Base-by-base conservation (phyloP, 2,113 vertebrate genomes). In the Aspidoscelis tigris region DNA sequence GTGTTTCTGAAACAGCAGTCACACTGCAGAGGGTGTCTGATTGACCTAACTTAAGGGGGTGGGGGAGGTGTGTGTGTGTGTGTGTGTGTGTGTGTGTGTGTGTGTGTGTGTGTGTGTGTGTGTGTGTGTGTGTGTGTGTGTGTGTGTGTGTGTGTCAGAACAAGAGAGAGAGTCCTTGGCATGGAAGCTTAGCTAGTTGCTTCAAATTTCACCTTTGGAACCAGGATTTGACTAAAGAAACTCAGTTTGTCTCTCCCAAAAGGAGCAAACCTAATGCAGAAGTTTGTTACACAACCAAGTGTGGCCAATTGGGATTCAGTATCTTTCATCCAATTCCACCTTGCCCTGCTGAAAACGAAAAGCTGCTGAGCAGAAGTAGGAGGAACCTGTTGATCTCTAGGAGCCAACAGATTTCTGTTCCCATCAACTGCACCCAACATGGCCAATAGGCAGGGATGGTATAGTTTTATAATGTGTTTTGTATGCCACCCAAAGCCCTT, bases 231-330 rank as follows among this genome's bases (percentile, higher is more conserved):
- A 1, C 43, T 66, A 66, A 10, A 11, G 39, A 65, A 10, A 64
- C 58, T 12, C 55, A 41, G 14, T 44, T 70, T 66, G 69, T 39
- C 69, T 39, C n/a, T 16, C 39, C 18, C 58, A 78, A 43, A 71
- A 72, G 72, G 80, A 39, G 39, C 22, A 72, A 81, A 21, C 12
- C 69, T 81, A 72, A 71, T 53, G 47, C 69, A 72, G 3, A 81
- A 41, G 24, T 44, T 50, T 50, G 18, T 33, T 21, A 71, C 1
- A 55, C 14, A 69, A 41, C 78, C 20, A 33, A 43, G 18, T 69
- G 7, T 81, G 53, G 24, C n/a, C n/a, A 50, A 20, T 43, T 73
- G 41, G 43, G 71, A 22, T 10, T 22, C 20, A 8, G 9, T 5
- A 58, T 2, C 2, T 1, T 39, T 47, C n/a, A 10, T 33, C 73